Base-by-base conservation (phyloP, 2,797 vertebrate species). In the Cheirogaleus major region DNA sequence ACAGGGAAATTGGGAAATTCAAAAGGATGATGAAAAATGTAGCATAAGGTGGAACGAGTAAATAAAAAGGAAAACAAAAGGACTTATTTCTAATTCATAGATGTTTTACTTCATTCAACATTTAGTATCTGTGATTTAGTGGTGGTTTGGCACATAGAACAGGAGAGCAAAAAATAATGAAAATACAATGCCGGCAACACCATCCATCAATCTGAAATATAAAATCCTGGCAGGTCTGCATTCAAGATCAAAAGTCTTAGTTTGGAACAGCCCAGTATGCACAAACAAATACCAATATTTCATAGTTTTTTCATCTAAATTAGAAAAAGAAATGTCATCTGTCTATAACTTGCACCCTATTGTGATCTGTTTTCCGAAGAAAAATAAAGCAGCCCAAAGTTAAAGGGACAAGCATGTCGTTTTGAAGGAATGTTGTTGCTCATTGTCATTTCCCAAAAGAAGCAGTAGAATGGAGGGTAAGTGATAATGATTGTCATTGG, bases 301-400 rank as follows among this genome's bases (percentile, higher is more conserved):
- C 95, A 97, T 43, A 79, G 75, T 82, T 89, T 94, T 97, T 92
- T 95, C 89, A 87, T 92, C 85, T 97, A 82, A 96, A 96, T 92
- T 96, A 94, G 75, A 91, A 93, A 96, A 96, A 65, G 63, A 96
- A 96, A 95, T 92, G 72, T 86, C 94, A 75, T 84, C 85, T 90
- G 73, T 89, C 72, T 80, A n/a, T 59, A 92, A 90, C 67, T 82
- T 52, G 10, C 7, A 70, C 89, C 20, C 32, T 32, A 23, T 35
- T 8, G 23, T 85, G 18, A 7, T 69, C n/a, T 85, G 63, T 30
- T 63, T 70, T 88, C 35, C 48, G 78, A 81, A 75, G 80, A 67
- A 96, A 90, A 89, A 57, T 32, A 75, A 85, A 72, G 32, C 72
- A 89, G 4, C 10, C 35, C 38, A 41, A 83, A 88, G 22, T 92